Conservation (phyloP, 2,797 vertebrate genomes). For the Cryptoblepharus egeriae region DNA sequence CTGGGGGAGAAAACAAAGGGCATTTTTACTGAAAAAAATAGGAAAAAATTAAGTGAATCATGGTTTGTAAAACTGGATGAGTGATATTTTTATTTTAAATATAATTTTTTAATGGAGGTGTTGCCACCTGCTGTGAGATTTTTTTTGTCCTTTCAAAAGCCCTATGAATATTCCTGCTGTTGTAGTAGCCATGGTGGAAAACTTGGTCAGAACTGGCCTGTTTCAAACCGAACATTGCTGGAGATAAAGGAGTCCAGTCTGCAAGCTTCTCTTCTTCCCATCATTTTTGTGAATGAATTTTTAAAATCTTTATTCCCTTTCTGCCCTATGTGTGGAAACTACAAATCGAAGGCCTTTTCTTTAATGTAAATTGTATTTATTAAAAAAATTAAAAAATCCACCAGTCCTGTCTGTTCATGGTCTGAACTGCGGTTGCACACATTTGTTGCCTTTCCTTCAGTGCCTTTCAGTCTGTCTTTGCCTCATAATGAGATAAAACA, state of each 20-base stretch:
- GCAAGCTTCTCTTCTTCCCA: neutral
- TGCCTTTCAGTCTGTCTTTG: neutral
- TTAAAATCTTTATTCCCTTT: constrained; percentile 55
- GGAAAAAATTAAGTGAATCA: constrained; percentile 72
- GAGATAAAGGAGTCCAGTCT: constrained; percentile 63
- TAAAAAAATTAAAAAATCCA: constrained; percentile 82
- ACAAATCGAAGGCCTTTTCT: constrained; percentile 82
- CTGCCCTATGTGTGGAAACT: constrained; percentile 77
- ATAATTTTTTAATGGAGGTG: constrained; percentile 79
- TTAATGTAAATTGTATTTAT: constrained; percentile 89
- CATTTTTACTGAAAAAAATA: constrained; percentile 77
- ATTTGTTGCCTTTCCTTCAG: constrained; percentile 32
- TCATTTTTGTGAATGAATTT: constrained; percentile 72
- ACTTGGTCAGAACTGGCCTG: constrained; percentile 47
- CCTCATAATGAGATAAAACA: neutral
- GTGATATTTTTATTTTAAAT: constrained; percentile 85
- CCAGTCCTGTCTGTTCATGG: constrained; percentile 68
- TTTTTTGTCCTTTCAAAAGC: constrained; percentile 52
- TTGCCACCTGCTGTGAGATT: constrained; percentile 59
- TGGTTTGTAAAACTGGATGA: constrained; percentile 79
- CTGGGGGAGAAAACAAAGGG: constrained; percentile 69
- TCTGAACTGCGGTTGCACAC: constrained; percentile 28
- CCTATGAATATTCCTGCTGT: constrained; percentile 17
- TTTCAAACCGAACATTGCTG: constrained; percentile 61
- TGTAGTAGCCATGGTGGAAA: constrained; percentile 41